Percentiles rank a stretch among this genome's conserved stretches.
Evolutionary conservation across 1,140 invertebrate genomes (phyloP).

Genomic region (Asobara japonica): DNA sequence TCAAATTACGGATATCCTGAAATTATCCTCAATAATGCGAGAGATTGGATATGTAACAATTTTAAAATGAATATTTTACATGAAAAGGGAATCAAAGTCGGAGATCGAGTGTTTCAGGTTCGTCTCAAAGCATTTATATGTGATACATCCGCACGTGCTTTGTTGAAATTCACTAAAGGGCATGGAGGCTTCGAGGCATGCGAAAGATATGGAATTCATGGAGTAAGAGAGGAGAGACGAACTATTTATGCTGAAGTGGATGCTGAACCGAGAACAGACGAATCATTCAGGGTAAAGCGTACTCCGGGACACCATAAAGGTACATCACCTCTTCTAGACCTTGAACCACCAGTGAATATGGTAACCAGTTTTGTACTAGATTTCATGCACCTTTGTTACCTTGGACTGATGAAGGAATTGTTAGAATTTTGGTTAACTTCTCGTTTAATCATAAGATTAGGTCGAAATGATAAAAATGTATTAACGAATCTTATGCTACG

Average conservation of each 20-base stretch:
- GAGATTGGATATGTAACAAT: no score
- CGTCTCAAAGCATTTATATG: constrained; percentile 18
- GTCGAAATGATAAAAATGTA: neutral
- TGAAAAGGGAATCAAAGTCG: constrained; percentile 1
- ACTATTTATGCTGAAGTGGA: constrained; percentile 18
- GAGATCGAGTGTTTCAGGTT: neutral
- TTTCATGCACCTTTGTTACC: constrained; percentile 23
- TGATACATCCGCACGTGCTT: constrained; percentile 24
- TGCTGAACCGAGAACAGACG: neutral
- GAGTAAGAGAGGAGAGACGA: constrained; percentile 3
- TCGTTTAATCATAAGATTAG: neutral
- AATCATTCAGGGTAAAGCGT: constrained; percentile 4
- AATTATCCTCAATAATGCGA: no score
- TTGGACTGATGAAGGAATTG: constrained; percentile 29
- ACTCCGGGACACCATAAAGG: constrained; percentile 12
- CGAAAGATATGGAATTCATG: constrained; percentile 9
- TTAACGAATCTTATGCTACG: neutral
- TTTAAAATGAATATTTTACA: constrained; percentile 19
- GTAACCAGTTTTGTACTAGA: neutral
- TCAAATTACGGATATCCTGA: no score
- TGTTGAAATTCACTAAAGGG: constrained; percentile 24
- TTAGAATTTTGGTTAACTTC: constrained; percentile 23
- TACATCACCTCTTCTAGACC: neutral
- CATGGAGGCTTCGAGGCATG: constrained; percentile 19
- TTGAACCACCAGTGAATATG: constrained; percentile 25